phyloP scores from a whole-genome alignment of 2,888 invertebrate genomes.

The Trachelus troglodyta region DNA sequence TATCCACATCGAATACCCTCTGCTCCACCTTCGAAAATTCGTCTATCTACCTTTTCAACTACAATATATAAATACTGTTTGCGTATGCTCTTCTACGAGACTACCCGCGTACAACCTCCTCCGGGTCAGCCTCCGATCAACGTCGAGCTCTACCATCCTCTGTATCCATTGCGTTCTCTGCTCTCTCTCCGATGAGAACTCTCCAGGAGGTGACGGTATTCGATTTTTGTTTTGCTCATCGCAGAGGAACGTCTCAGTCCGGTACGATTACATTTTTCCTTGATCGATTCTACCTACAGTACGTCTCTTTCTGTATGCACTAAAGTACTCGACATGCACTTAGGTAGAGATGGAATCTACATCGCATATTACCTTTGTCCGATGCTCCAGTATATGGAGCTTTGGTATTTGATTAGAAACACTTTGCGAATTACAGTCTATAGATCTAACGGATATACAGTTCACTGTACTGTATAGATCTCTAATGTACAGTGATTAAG shows the following conservation, averaged over 20 bases:
- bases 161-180: slow-evolving; percentile 34
- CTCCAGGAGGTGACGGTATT: neutral
- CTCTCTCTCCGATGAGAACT: neutral
- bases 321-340: neutral
- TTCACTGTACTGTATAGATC: neutral
- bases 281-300: neutral
- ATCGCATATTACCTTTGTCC: neutral
- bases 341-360: too few species aligned
- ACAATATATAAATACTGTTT: neutral
- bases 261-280: neutral
- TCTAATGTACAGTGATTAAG: neutral
- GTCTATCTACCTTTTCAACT: neutral
- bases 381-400: neutral
- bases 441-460: too few species aligned
- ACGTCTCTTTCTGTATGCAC: neutral
- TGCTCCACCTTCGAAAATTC: neutral
- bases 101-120: neutral
- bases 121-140: slow-evolving; percentile 45
- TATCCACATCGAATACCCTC: neutral
- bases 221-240: neutral
- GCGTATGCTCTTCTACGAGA: neutral
- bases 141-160: slow-evolving; percentile 43
- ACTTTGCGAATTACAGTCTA: neutral
- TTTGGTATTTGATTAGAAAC: neutral
- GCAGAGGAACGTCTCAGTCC: neutral